Evolutionary conservation across 2,797 vertebrate genomes (phyloP), one percentile per base, ranked within the genome.

Genomic region (Rousettus madagascariensis): DNA sequence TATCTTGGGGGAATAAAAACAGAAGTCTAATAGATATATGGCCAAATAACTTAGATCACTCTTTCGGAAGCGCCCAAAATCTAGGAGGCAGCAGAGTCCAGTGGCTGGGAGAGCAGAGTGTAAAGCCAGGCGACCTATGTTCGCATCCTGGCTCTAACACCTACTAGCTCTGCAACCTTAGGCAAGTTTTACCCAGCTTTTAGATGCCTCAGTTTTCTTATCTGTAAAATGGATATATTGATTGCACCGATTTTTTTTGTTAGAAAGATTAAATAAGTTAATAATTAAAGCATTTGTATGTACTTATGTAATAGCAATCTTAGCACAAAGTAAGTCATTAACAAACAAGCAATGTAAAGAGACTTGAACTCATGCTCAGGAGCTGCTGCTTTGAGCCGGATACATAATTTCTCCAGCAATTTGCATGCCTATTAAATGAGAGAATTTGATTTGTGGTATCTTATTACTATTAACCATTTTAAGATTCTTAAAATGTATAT

Each of bases 401-500:
- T 68, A 43, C 5, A 75, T n/a, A 71, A n/a, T 69, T 87, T 80
- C 10, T 75, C 24, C 6, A 36, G 43, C 11, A 68, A 30, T n/a
- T 26, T 69, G 22, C 20, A 33, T 53, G 12, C 16, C 6, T 93
- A 13, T 87, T 75, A 85, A 53, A 41, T 59, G 19, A 82, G 8
- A 7, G 5, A 8, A 41, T 68, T 80, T 10, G 15, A 78, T 93
- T 89, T 63, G 4, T 55, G 90, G 43, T 51, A 22, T 88, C 24
- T n/a, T 82, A 12, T 66, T 68, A 16, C 13, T 75, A 80, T 80
- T 75, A 53, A 59, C 5, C 20, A 72, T 22, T 1, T 74, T 65
- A 88, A 77, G 15, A 86, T 80, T 91, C 36, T 80, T 91, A 85
- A 93, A 90, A 57, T 71, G 2, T 75, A 26, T n/a, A n/a, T 75